Conservation (phyloP, 2,888 invertebrate species). For the Platycnemis pennipes region DNA sequence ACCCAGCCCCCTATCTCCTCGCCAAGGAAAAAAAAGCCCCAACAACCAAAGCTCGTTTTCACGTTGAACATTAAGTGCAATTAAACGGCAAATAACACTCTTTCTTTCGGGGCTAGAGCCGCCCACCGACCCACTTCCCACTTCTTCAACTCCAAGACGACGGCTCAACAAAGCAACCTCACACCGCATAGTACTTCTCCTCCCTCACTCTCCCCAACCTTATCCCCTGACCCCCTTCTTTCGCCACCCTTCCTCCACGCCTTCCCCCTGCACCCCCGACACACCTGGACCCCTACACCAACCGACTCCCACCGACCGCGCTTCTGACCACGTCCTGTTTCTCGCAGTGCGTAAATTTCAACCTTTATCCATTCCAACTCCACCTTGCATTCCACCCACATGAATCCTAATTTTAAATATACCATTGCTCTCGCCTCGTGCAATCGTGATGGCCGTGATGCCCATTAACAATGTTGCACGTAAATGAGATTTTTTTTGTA, state of each 20-base stretch:
- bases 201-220: not conserved
- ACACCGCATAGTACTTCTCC: not conserved
- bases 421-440: not conserved
- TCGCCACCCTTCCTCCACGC: not conserved
- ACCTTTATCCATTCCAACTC: not conserved
- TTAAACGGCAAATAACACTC: conserved; percentile 36
- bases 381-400: not conserved
- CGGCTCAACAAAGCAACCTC: not conserved
- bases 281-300: not conserved
- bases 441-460: no score
- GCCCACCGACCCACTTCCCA: not conserved
- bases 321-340: not conserved
- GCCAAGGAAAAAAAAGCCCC: not conserved
- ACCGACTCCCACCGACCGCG: not conserved
- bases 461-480: no score
- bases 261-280: not conserved
- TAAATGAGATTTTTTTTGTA: no score
- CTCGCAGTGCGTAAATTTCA: not conserved
- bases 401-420: not conserved
- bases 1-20: not conserved
- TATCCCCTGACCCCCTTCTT: not conserved
- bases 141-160: not conserved
- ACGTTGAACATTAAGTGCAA: not conserved
- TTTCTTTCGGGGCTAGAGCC: not conserved
- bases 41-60: not conserved